Base-by-base conservation (phyloP, 2,797 vertebrate species). In the Sebastes hubbsi region DNA sequence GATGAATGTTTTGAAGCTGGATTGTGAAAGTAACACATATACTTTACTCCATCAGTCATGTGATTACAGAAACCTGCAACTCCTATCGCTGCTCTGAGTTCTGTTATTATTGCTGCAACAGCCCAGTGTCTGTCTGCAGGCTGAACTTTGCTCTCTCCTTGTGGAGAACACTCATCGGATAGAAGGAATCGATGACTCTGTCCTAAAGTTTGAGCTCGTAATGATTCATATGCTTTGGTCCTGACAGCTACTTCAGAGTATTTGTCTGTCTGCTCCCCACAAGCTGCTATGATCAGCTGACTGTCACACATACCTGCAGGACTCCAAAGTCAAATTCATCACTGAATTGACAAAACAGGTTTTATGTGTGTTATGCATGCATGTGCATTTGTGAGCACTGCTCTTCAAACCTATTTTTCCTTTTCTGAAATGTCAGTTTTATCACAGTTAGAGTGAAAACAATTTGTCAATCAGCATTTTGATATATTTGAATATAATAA, bases 301-400 rank as follows among this genome's bases (percentile, higher is more conserved):
- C 70, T 82, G 66, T 80, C 72, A 75, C 83, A 82, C 82, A 61
- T 52, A 65, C 32, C 59, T 10, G 79, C 58, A 62, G 36, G 29
- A 62, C 36, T 63, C 24, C 9, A 60, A 66, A 71, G 69, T 81
- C 67, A 71, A 75, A 86, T 91, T 89, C 81, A 89, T 76, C 85
- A 77, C 77, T 20, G 27, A 60, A 60, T 77, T 83, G 82, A 85
- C 42, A 25, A 80, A 76, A 75, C 16, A 59, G 34, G 29, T 71
- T 78, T 52, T 49, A 20, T 56, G 16, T 71, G 29, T 52, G 74
- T 52, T 56, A n/a, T 58, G 13, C 67, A 34, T 56, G 74, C 18
- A 4, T 55, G 38, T 71, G 65, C 24, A 32, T 54, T 29, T 42
- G 9, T 3, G 10, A 52, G 10, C 38, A 0, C 60, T 55, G 13